Evolutionary conservation across 2,113 vertebrate species (phyloP).

Genomic region (Sphyrna mokarran): DNA sequence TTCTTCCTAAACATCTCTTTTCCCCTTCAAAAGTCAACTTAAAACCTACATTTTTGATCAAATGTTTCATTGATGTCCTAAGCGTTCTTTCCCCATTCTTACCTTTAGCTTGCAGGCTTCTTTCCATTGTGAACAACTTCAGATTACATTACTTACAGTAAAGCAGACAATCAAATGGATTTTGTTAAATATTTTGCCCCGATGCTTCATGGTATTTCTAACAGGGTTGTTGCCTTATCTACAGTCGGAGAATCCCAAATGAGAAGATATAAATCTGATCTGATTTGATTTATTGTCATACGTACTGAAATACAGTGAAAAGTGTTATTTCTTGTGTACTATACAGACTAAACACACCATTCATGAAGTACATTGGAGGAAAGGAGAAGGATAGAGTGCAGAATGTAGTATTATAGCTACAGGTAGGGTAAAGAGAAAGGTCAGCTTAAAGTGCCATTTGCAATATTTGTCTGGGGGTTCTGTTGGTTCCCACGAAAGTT

Average conservation of each 20-base stretch:
- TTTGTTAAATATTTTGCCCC: background rate
- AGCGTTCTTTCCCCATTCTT: background rate
- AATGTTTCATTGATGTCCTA: background rate
- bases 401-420: too few relatives aligned
- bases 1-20: background rate
- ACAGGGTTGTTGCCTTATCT: background rate
- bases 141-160: background rate
- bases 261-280: background rate
- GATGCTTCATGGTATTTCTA: background rate
- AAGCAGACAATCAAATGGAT: background rate
- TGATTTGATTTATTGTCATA: too few relatives aligned
- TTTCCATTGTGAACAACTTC: background rate
- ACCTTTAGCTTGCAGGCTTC: background rate
- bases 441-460: background rate
- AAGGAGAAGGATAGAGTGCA: too few relatives aligned
- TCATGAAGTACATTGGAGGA: too few relatives aligned
- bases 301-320: too few relatives aligned
- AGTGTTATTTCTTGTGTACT: too few relatives aligned
- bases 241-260: background rate
- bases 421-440: too few relatives aligned
- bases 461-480: background rate
- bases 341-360: too few relatives aligned
- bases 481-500: background rate
- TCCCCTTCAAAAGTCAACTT: background rate
- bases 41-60: background rate